Percentiles rank a stretch among this genome's conserved stretches.
These are phyloP conservation scores for Dendrolimus punctatus DNA, from an alignment of 1,140 invertebrate genomes.

Conservation along the genomic window DNA sequence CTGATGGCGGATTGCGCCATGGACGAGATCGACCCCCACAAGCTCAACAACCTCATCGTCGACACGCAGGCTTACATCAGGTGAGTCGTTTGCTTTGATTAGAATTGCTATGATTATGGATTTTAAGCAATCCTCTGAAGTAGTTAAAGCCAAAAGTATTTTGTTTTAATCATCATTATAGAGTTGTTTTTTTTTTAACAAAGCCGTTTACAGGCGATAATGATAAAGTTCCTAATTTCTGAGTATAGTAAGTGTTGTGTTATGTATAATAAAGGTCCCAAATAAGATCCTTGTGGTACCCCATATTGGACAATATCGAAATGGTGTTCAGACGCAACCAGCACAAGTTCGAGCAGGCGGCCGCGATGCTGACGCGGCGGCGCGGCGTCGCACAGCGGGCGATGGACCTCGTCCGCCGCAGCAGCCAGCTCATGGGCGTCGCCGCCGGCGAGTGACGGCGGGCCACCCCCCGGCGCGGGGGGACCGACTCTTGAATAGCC, in stretches of 20 bases:
- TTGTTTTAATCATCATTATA: too few species aligned
- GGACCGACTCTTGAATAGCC: too few species aligned
- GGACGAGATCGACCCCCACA: conserved; percentile 85
- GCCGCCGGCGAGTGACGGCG: conserved; percentile 39
- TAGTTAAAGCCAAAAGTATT: too few species aligned
- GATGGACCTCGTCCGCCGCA: conserved; percentile 30
- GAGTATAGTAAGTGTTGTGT: too few species aligned
- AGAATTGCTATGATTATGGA: too few species aligned
- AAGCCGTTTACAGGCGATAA: too few species aligned
- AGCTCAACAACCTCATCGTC: conserved; percentile 74
- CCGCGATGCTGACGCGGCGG: conserved; percentile 33
- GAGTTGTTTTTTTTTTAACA: too few species aligned
- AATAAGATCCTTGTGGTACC: too few species aligned
- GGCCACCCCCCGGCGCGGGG: conserved; percentile 6
- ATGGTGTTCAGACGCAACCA: conserved; percentile 77
- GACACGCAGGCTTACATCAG: conserved; percentile 84
- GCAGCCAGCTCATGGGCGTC: conserved; percentile 40
- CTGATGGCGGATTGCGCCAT: conserved; percentile 86
- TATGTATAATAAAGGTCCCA: too few species aligned
- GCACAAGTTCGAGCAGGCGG: conserved; percentile 76
- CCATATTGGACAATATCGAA: too few species aligned
- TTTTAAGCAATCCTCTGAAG: too few species aligned
- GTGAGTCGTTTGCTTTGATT: conserved; percentile 5
- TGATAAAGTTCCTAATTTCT: too few species aligned
- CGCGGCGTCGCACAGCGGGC: conserved; percentile 29